Conservation (phyloP, 2,797 vertebrate genomes). For the Sebastes vulpes region DNA sequence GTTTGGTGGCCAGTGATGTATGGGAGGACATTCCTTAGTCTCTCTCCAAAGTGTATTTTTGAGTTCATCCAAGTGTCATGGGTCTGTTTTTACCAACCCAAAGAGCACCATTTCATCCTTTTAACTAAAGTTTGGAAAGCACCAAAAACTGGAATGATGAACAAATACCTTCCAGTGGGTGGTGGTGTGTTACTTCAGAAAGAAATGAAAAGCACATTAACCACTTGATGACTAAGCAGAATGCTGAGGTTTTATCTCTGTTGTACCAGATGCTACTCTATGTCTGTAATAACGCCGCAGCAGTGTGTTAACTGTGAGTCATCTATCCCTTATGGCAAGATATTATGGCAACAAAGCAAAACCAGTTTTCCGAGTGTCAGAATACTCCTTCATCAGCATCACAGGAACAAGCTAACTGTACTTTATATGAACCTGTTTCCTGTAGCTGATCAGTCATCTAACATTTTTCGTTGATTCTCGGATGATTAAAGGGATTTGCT, state of each 20-base stretch:
- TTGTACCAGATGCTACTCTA: constrained; percentile 45
- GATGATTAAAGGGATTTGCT: not conserved
- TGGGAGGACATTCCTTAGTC: not conserved
- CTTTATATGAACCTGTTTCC: not conserved
- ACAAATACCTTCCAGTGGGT: constrained; percentile 7
- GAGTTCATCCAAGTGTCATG: not conserved
- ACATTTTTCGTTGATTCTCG: not conserved
- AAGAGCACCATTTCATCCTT: not conserved
- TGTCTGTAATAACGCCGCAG: constrained; percentile 32
- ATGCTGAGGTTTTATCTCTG: constrained; percentile 28
- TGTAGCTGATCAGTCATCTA: not conserved
- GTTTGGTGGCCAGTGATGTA: not conserved
- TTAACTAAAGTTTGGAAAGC: constrained; percentile 1
- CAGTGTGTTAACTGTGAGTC: constrained; percentile 42
- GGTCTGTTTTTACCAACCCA: not conserved
- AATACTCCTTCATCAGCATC: constrained; percentile 54
- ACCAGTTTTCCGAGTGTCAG: constrained; percentile 42
- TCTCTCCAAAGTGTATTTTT: not conserved
- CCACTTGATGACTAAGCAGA: constrained; percentile 50
- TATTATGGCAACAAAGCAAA: constrained; percentile 72
- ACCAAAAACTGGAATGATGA: not conserved
- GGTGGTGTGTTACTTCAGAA: not conserved
- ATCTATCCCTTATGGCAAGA: constrained; percentile 57
- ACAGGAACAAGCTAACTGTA: constrained; percentile 8
- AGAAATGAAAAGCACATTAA: constrained; percentile 34